Conservation (phyloP, 2,797 vertebrate species). For the Centroberyx gerrardi region DNA sequence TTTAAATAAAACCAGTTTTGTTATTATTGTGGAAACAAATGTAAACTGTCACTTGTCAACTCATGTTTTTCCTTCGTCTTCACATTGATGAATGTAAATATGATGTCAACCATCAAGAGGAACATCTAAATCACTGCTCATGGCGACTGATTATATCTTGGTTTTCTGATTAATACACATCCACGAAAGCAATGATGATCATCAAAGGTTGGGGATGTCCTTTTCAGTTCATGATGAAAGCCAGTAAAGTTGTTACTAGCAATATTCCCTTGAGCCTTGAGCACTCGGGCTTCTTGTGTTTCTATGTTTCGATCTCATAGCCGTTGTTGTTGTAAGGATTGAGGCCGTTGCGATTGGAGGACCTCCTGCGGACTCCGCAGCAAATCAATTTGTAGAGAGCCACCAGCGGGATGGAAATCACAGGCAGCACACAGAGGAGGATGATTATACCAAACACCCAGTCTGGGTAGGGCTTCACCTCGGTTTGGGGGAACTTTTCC, state of each 20-base stretch:
- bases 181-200: neutral
- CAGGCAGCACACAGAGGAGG: constrained; percentile 83
- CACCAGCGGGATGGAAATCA: constrained; percentile 83
- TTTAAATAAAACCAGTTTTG: neutral
- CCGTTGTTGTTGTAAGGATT: constrained; percentile 59
- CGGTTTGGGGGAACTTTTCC: constrained; percentile 86
- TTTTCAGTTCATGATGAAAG: constrained; percentile 6
- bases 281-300: neutral
- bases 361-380: neutral
- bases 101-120: too few relatives aligned
- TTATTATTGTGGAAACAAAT: neutral
- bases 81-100: too few relatives aligned
- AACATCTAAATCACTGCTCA: neutral
- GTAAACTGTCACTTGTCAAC: too few relatives aligned
- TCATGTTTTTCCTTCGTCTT: too few relatives aligned
- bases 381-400: constrained; percentile 81
- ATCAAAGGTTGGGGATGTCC: neutral
- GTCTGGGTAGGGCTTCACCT: constrained; percentile 84
- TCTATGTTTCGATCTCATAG: constrained; percentile 57
- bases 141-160: neutral
- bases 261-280: constrained; percentile 10
- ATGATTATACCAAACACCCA: constrained; percentile 88
- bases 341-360: neutral
- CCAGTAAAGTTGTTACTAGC: neutral
- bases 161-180: neutral